Percentiles rank a stretch among this genome's conserved stretches.
phyloP scores from a whole-genome alignment of 2,113 vertebrate genomes.

The Phaetusa simplex region DNA sequence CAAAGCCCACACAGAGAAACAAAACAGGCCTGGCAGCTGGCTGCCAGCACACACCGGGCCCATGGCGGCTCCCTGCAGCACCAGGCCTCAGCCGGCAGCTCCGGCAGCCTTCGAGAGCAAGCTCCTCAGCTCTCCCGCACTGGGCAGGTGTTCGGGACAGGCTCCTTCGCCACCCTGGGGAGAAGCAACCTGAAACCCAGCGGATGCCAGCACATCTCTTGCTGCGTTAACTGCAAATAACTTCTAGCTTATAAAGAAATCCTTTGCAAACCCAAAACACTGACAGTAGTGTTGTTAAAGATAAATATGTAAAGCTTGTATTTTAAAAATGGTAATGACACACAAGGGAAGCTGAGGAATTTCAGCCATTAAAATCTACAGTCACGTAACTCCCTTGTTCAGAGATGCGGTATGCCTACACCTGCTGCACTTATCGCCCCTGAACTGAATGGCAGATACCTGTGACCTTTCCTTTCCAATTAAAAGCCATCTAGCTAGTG shows the following conservation, averaged over 20 bases:
- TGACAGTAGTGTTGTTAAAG: not conserved
- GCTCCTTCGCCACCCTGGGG: not conserved
- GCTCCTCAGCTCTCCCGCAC: no score
- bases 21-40: not conserved
- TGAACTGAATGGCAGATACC: not conserved
- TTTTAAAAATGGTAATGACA: not conserved
- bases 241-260: not conserved
- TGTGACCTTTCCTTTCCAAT: not conserved
- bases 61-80: not conserved
- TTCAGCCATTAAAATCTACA: not conserved
- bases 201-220: not conserved
- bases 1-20: not conserved
- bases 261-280: not conserved
- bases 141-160: not conserved
- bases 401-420: not conserved
- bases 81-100: not conserved
- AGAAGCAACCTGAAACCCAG: not conserved
- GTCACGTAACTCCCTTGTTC: not conserved
- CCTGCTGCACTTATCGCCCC: not conserved
- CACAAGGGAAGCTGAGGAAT: not conserved
- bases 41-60: no score
- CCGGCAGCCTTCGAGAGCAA: not conserved
- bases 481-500: not conserved
- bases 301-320: not conserved
- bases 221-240: not conserved